Evolutionary conservation across 1,140 invertebrate species (phyloP).

Genomic region (Heliconius himera): DNA sequence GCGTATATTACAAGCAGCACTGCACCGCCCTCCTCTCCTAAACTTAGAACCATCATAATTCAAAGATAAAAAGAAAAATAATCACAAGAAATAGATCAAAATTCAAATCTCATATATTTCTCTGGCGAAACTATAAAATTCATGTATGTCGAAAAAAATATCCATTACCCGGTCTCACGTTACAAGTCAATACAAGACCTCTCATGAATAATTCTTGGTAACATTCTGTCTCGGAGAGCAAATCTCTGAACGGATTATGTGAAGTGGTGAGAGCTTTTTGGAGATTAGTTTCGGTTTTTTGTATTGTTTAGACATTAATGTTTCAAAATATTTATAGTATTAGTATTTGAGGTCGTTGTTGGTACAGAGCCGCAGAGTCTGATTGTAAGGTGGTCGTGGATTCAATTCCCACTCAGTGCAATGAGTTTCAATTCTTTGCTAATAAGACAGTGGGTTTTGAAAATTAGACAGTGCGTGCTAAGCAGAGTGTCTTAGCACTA

Average conservation of each 20-base stretch:
- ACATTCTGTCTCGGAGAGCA: constrained; percentile 15
- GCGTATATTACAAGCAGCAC: too few relatives aligned
- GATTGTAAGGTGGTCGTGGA: too few relatives aligned
- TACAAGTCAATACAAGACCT: constrained; percentile 36
- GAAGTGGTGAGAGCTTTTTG: constrained; percentile 16
- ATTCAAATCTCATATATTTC: constrained; percentile 18
- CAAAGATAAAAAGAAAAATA: too few relatives aligned
- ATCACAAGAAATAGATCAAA: not conserved
- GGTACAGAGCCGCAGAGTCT: too few relatives aligned
- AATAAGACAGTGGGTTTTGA: too few relatives aligned
- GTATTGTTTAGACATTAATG: not conserved
- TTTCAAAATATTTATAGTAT: not conserved
- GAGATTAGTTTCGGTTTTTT: constrained; percentile 4
- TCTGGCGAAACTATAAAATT: constrained; percentile 20
- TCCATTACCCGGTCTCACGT: constrained; percentile 32
- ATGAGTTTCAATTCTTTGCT: too few relatives aligned
- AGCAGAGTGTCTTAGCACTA: too few relatives aligned
- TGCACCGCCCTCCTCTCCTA: too few relatives aligned
- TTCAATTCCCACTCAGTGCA: too few relatives aligned
- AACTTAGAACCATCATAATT: too few relatives aligned
- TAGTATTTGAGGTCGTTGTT: not conserved
- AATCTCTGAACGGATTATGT: constrained; percentile 33
- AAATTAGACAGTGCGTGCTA: too few relatives aligned
- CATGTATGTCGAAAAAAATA: constrained; percentile 26
- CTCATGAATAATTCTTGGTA: constrained; percentile 36